Evolutionary conservation across 2,113 vertebrate genomes (phyloP).

Genomic region (Xiphophorus couchianus): DNA sequence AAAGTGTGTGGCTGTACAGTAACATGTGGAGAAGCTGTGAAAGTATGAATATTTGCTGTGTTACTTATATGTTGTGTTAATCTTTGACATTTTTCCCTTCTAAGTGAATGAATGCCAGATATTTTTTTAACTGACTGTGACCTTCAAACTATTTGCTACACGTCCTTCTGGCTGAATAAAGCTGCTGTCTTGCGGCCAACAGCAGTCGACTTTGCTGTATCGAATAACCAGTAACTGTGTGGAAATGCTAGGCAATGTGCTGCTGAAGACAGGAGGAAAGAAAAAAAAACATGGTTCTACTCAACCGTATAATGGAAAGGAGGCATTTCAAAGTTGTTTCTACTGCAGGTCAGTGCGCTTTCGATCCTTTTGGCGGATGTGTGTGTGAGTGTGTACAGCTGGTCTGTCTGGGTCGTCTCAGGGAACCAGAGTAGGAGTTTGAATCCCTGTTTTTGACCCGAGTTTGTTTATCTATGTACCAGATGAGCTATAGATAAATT

Average conservation of each 20-base stretch:
- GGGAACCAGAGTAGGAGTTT: constrained; percentile 13
- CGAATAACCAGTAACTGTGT: neutral
- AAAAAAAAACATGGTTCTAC: neutral
- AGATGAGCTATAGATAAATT: neutral
- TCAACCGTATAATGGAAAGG: constrained; percentile 12
- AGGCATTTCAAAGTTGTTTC: constrained; percentile 30
- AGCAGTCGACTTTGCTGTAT: neutral
- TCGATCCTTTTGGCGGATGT: constrained; percentile 9
- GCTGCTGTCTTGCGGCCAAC: constrained; percentile 5
- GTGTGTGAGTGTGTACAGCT: neutral
- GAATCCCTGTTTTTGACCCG: neutral
- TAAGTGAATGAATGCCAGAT: too few relatives aligned
- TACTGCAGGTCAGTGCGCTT: constrained; percentile 27
- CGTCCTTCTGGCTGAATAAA: constrained; percentile 5
- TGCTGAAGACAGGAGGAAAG: neutral
- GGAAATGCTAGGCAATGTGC: constrained; percentile 22
- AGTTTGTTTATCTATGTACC: neutral
- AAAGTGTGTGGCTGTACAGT: too few relatives aligned
- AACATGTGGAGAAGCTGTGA: too few relatives aligned
- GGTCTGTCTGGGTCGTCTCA: constrained; percentile 24
- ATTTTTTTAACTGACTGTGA: neutral
- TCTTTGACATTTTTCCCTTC: too few relatives aligned
- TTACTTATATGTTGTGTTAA: too few relatives aligned
- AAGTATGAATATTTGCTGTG: too few relatives aligned
- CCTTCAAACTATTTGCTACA: constrained; percentile 3